Evolutionary conservation across 2,113 vertebrate genomes (phyloP), one percentile per base, ranked within the genome.

Genomic region (Capra hircus): DNA sequence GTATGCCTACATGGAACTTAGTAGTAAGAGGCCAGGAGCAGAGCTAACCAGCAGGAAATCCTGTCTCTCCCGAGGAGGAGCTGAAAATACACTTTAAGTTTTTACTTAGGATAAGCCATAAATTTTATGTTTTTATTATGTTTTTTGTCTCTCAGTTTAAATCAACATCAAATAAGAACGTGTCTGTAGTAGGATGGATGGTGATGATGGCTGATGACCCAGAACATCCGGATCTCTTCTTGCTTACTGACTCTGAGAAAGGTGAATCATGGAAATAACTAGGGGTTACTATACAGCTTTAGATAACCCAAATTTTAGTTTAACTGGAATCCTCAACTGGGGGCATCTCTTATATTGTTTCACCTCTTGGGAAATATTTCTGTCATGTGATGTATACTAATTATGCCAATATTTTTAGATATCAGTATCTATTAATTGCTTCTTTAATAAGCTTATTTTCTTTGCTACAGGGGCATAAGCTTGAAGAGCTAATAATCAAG

Each of bases 191-290:
- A 71, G 99, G 99, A 53, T 99, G 99, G 98, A 99, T 99, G 99
- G 99, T 99, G 95, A 99, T 99, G 99, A 99, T 99, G 99, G 99
- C 99, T 4, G 99, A 99, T 90, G 99, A 99, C 97, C 99, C 99
- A 0, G 99, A 99, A 92, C 99, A 99, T 96, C 99, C 99, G 0
- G 99, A 99, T 96, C 99, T 99, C 98, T 99, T 99, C 99, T 97
- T 99, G 89, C 81, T 99, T 97, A 99, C 99, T 0, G 99, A 99
- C 99, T 99, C 99, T 0, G 99, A 99, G 98, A 99, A 99, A 36
- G 99, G 99, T 99, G 96, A 99, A 98, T 71, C 64, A 7, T 71
- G 77, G 40, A 53, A 52, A 3, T 85, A 33, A 67, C 14, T 21
- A 14, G 83, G n/a, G 40, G 19, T 53, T 45, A 28, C 1, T 12